phyloP scores from a whole-genome alignment of 2,113 vertebrate species.

The Irena cyanogastra region DNA sequence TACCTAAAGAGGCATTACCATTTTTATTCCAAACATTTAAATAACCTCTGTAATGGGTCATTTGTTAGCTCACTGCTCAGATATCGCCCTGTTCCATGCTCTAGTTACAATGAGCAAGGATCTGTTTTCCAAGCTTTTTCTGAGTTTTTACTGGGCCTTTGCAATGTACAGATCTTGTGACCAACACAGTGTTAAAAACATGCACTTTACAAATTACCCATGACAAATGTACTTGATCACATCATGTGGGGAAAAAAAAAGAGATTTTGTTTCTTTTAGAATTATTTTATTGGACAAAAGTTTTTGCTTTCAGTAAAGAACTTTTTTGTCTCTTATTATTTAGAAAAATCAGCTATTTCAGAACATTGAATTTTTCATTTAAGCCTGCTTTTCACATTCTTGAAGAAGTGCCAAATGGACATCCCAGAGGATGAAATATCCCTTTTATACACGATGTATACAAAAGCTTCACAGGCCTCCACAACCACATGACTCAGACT shows the following conservation, averaged over 20 bases:
- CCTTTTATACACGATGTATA: background rate
- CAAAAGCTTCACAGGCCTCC: background rate
- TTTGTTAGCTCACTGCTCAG: conserved; percentile 18
- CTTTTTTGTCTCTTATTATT: background rate
- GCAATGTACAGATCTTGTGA: background rate
- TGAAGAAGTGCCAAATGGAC: conserved; percentile 21
- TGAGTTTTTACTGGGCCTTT: background rate
- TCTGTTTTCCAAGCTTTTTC: conserved; percentile 26
- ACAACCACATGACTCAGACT: background rate
- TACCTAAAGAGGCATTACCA: conserved; percentile 49
- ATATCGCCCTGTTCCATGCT: conserved; percentile 39
- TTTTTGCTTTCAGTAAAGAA: background rate
- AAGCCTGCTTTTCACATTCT: conserved; percentile 6
- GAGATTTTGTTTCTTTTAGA: background rate
- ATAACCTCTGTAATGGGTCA: conserved; percentile 62
- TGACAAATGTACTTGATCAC: background rate
- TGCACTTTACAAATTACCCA: background rate
- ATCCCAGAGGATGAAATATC: background rate
- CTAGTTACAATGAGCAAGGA: background rate
- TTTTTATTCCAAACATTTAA: conserved; percentile 69
- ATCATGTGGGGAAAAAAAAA: background rate
- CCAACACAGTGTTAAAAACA: background rate
- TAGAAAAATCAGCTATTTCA: background rate
- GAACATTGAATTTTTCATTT: background rate
- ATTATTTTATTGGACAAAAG: background rate